A percentile compares a stretch with the other conserved stretches of the same genome.
phyloP scores from a whole-genome alignment of 2,797 vertebrate genomes.

The Carapus acus region DNA sequence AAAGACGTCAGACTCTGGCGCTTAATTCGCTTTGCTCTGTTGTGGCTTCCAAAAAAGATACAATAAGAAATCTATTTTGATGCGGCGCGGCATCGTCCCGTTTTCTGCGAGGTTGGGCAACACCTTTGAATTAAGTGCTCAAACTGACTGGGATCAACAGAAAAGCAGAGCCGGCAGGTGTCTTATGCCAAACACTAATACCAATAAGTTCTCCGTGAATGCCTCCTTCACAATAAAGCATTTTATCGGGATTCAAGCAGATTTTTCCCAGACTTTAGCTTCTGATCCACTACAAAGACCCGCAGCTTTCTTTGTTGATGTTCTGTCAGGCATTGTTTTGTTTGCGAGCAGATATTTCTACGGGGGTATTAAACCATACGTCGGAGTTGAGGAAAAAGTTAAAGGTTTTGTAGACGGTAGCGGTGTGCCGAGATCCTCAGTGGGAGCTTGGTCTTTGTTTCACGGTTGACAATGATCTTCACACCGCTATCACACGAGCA shows the following conservation, averaged over 20 bases:
- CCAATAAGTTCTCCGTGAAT: constrained; percentile 50
- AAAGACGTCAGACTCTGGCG: background rate
- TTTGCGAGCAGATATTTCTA: constrained; percentile 61
- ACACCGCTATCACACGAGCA: constrained; percentile 41
- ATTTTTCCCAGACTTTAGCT: constrained; percentile 55
- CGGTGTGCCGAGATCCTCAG: constrained; percentile 38
- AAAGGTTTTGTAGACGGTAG: constrained; percentile 47
- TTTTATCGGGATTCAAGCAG: constrained; percentile 71
- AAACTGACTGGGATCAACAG: constrained; percentile 50
- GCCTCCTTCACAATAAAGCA: constrained; percentile 54
- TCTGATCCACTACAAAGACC: constrained; percentile 61
- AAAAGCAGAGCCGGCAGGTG: constrained; percentile 48
- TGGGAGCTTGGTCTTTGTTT: constrained; percentile 61
- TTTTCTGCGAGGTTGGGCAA: constrained; percentile 21
- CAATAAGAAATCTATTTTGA: background rate
- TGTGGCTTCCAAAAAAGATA: background rate
- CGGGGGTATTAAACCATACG: constrained; percentile 64
- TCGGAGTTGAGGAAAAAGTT: constrained; percentile 51
- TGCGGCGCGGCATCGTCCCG: constrained; percentile 4
- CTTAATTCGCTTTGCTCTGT: background rate
- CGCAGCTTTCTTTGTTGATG: constrained; percentile 63
- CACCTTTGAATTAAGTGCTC: constrained; percentile 39
- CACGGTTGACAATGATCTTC: constrained; percentile 55
- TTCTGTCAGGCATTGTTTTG: constrained; percentile 65
- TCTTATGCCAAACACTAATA: constrained; percentile 39